phyloP scores from a whole-genome alignment of 2,888 invertebrate genomes.

The Biston betularia region DNA sequence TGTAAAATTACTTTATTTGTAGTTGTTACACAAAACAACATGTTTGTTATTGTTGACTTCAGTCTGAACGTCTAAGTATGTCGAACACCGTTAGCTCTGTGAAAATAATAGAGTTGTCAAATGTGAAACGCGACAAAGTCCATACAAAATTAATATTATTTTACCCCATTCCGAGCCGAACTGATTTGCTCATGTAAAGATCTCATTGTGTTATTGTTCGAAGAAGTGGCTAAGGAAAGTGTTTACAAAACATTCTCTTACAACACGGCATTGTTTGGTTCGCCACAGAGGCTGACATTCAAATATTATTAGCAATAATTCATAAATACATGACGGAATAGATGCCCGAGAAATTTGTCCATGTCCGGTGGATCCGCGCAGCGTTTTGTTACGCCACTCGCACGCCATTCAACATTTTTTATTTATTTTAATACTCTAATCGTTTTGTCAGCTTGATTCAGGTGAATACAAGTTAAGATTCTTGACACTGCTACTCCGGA shows the following conservation, averaged over 20 bases:
- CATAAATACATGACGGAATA: constrained; percentile 49
- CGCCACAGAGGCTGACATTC: constrained; percentile 58
- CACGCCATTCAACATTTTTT: constrained; percentile 3
- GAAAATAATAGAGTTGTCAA: not conserved
- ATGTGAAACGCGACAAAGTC: constrained; percentile 1
- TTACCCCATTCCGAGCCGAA: constrained; percentile 17
- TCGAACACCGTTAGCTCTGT: not conserved
- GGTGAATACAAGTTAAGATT: not conserved
- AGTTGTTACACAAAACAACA: too few relatives aligned
- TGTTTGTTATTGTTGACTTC: too few relatives aligned
- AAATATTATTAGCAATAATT: constrained; percentile 52
- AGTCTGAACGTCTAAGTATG: not conserved
- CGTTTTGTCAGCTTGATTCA: not conserved
- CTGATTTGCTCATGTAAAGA: constrained; percentile 40
- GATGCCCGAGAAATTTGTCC: constrained; percentile 62
- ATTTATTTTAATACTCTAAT: constrained; percentile 15
- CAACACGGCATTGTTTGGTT: constrained; percentile 71
- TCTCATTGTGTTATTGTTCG: constrained; percentile 64
- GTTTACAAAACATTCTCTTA: constrained; percentile 73
- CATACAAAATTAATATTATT: constrained; percentile 24
- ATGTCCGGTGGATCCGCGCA: constrained; percentile 72
- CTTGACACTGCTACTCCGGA: not conserved
- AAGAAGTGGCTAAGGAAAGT: constrained; percentile 54
- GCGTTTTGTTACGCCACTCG: constrained; percentile 51
- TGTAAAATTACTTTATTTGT: too few relatives aligned